Evolutionary conservation across 2,797 vertebrate species (phyloP), one percentile per base, ranked within the genome.

Genomic region (Iguana delicatissima): DNA sequence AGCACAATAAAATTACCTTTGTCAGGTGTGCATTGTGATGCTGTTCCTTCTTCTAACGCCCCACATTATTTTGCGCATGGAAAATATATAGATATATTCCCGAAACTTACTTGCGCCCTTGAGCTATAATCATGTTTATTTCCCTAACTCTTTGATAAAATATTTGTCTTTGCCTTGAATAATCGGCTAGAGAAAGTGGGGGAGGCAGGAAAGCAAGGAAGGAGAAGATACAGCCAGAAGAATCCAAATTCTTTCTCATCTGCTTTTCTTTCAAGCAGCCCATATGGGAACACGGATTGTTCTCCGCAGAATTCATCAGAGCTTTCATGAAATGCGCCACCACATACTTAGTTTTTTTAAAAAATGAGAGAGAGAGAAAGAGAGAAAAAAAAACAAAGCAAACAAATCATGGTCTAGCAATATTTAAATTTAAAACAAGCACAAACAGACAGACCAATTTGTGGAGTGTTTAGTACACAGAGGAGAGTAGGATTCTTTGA

Each of bases 281-380:
- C 96, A 96, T 96, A 94, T 97, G 97, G 97, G 95, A 93, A 95
- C 96, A 95, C 96, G 96, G 95, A 97, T 96, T 96, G 95, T 92
- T 96, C 96, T 93, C 94, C 94, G 86, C 92, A 96, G 96, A 97
- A 95, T 95, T 94, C 94, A 93, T 94, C 89, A 92, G 91, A 94
- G 95, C 95, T 93, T 94, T 85, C 80, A 72, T 89, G 87, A 93
- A 88, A 93, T 13, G 80, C 90, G n/a, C 42, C 4, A 81, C 89
- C 22, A 14, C 73, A 67, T 86, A 76, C 59, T 52, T 80, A 35
- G 55, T 80, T 4, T 32, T 29, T 89, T 55, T 35, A 18, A 91
- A 86, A 92, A 10, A 80, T 87, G 35, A n/a, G 3, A 74, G 89
- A 2, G 20, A 79, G 74, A 22, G 9, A 89, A 50, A 20, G 8